Conservation (phyloP, 2,888 invertebrate species). For the Lathronympha strigana region DNA sequence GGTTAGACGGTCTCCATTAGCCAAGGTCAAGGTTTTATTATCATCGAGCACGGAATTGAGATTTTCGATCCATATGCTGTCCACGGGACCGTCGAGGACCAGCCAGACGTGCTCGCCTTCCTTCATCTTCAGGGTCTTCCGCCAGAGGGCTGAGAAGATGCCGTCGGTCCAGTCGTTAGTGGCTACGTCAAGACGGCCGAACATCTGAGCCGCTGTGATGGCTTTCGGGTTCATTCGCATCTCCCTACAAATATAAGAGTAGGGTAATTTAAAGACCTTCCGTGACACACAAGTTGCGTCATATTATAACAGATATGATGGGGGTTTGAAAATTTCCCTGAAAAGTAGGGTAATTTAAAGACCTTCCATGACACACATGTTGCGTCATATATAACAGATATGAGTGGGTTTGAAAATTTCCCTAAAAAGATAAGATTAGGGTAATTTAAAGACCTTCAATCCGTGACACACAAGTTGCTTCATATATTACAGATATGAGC, state of each 20-base stretch:
- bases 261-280: too few species aligned
- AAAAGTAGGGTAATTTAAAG: too few species aligned
- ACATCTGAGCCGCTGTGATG: slow-evolving; percentile 99
- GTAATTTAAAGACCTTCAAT: too few species aligned
- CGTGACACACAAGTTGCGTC: too few species aligned
- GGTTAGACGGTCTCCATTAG: slow-evolving; percentile 96
- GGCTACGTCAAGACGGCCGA: slow-evolving; percentile 97
- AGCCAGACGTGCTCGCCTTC: slow-evolving; percentile 96
- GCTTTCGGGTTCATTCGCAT: slow-evolving; percentile 99
- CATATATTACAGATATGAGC: too few species aligned
- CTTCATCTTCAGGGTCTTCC: slow-evolving; percentile 95
- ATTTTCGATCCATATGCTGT: slow-evolving; percentile 99
- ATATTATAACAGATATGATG: too few species aligned
- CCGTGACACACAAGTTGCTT: too few species aligned
- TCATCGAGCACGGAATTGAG: slow-evolving; percentile 98
- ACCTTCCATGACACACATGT: too few species aligned
- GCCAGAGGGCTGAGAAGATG: slow-evolving; percentile 98
- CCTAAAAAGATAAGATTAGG: too few species aligned
- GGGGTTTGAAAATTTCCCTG: too few species aligned
- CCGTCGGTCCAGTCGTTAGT: slow-evolving; percentile 99
- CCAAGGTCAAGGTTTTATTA: slow-evolving; percentile 96
- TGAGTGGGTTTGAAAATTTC: too few species aligned
- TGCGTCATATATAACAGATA: too few species aligned
- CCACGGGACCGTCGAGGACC: slow-evolving; percentile 97
- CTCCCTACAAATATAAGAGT: slow-evolving; percentile 85